Base-by-base conservation (phyloP, 2,797 vertebrate species). In the Nasua narica region DNA sequence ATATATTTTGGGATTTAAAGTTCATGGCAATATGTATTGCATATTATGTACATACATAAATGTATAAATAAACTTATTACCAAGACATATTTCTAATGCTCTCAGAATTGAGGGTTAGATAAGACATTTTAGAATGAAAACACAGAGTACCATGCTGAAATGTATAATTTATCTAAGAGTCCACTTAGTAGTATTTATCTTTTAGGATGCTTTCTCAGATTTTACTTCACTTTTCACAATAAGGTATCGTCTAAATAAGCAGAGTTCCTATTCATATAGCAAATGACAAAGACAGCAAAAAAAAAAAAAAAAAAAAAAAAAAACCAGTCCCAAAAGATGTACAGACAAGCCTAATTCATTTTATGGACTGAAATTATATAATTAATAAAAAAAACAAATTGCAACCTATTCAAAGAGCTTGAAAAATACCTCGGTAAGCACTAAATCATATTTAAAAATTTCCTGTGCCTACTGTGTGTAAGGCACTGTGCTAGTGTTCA, bases 241-340 rank as follows among this genome's bases (percentile, higher is more conserved):
- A 87, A 90, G 29, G 2, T 8, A 46, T 40, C 13, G 27, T 48
- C 18, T 84, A 93, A 72, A 48, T 67, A 89, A 95, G 40, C 48
- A 86, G 25, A 78, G 90, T 48, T 94, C 88, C 14, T 92, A 62
- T 83, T 81, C 18, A 27, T 94, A 58, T 6, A 92, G 32, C 7
- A 91, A 95, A 79, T 29, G 18, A 46, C 32, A 76, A 89, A 92
- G 16, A 32, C 62, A n/a, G 13, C 27, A 88, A 95, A 96, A 85
- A 70, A 52, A 40, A 40, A 40, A 40, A 40, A 52, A 40, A 40
- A 40, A 40, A 40, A n/a, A n/a, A n/a, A n/a, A n/a, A n/a, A n/a
- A n/a, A n/a, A n/a, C 2, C 16, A 84, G 19, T 77, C 52, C 18
- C 65, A 23, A 67, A 92, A 87, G 62, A 87, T 56, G 14, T 43